A percentile compares a stretch with the other conserved stretches of the same genome.
Conservation (phyloP, 2,888 invertebrate genomes). For the Euproctis similis region DNA sequence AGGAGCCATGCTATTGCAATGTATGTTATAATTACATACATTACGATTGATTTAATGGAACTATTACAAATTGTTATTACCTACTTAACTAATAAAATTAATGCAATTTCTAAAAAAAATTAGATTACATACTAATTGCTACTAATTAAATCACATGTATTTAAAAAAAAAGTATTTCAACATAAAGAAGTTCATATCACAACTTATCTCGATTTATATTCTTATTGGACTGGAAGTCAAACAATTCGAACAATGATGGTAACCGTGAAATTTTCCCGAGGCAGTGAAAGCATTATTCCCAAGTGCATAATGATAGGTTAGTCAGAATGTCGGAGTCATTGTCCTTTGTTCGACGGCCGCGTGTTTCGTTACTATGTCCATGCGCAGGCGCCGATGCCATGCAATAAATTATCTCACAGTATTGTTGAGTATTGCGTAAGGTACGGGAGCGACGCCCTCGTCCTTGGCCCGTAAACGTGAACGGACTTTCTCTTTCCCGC, state of each 20-base stretch:
- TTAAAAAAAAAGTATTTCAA: too few relatives aligned
- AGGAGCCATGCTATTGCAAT: too few relatives aligned
- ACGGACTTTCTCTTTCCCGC: constrained; percentile 55
- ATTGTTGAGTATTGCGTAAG: constrained; percentile 35
- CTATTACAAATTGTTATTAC: too few relatives aligned
- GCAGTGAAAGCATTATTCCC: constrained; percentile 39
- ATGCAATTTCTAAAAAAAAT: too few relatives aligned
- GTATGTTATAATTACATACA: too few relatives aligned
- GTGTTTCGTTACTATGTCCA: constrained; percentile 40
- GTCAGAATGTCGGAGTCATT: constrained; percentile 39
- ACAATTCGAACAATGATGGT: constrained; percentile 8
- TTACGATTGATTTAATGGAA: too few relatives aligned
- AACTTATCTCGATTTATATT: too few relatives aligned
- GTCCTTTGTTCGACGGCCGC: constrained; percentile 56
- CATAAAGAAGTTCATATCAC: too few relatives aligned
- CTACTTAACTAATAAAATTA: too few relatives aligned
- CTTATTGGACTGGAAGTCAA: too few relatives aligned
- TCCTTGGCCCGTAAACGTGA: constrained; percentile 56
- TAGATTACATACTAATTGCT: too few relatives aligned
- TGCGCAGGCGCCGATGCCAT: constrained; percentile 12
- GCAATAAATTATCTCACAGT: constrained; percentile 23
- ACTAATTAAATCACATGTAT: too few relatives aligned
- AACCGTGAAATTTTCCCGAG: constrained; percentile 9
- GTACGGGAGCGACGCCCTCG: constrained; percentile 58
- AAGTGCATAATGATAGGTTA: constrained; percentile 28